Evolutionary conservation across 2,113 vertebrate genomes (phyloP), one percentile per base, ranked within the genome.

Genomic region (Promerops cafer): DNA sequence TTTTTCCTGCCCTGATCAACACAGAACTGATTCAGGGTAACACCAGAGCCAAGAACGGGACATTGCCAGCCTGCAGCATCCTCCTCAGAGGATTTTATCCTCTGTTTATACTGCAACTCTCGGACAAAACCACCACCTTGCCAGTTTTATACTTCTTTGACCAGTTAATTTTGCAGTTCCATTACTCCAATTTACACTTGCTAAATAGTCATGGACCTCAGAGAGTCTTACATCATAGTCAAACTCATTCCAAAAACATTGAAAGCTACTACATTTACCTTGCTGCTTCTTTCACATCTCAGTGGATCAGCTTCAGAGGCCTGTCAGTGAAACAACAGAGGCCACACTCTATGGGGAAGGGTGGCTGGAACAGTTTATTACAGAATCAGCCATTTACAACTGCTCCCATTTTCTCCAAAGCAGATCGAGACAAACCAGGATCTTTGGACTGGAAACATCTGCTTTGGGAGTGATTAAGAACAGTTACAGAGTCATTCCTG

Each of bases 171-270:
- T 79, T 52, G 35, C 53, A 79, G 11, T 9, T 49, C 44, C 26
- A 9, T 19, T 24, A 7, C 27, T 61, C 26, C 23, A 75, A 28
- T 31, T 79, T 8, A 33, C 16, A 6, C 5, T 40, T 49, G 31
- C 45, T 70, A 66, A 49, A 52, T 0, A 70, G 21, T 27, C 47
- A 9, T 0, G 6, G 26, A 31, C 8, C 47, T 42, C n/a, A 5
- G 49, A 37, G 42, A 61, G 26, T 33, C 65, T 37, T 15, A 53
- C 30, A 50, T 35, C 31, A 19, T 1, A 3, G 50, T 24, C n/a
- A 64, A 64, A 68, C 14, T 65, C 18, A 30, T 31, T 45, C 35
- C 68, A 71, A 50, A 88, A 42, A 2, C 56, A 52, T 0, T 14
- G n/a, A 42, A 54, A 80, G 16, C 50, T 82, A 4, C 63, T 10